phyloP scores from a whole-genome alignment of 2,113 vertebrate species.

The Paraplagusia blochii region DNA sequence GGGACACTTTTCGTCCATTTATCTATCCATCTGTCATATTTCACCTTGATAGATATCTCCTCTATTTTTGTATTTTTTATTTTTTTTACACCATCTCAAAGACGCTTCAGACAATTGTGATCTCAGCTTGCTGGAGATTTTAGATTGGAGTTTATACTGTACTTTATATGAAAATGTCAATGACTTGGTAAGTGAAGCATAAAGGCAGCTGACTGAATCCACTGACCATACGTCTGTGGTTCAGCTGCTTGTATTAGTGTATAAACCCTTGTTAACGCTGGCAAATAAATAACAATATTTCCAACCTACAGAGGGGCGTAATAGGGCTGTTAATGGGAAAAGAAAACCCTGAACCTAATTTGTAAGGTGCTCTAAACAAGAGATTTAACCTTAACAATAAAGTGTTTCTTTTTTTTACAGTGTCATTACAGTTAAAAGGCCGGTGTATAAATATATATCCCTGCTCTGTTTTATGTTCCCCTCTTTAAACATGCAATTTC shows the following conservation, averaged over 20 bases:
- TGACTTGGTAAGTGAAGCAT: slow-evolving; percentile 27
- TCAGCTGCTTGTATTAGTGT: slow-evolving; percentile 17
- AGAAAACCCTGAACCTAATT: no score
- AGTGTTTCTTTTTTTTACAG: slow-evolving; percentile 21
- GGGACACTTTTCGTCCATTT: slow-evolving; percentile 7
- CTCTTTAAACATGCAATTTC: slow-evolving; percentile 1
- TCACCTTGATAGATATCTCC: no score
- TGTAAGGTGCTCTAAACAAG: no score
- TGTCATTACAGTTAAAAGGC: slow-evolving; percentile 26
- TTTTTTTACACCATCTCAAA: no score
- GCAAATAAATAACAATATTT: slow-evolving; percentile 17
- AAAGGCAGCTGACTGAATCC: slow-evolving; percentile 23
- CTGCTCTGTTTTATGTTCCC: slow-evolving; percentile 17
- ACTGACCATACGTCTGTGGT: slow-evolving; percentile 34
- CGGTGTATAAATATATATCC: slow-evolving; percentile 2
- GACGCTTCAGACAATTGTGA: no score
- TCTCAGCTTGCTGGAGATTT: no score
- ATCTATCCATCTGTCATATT: no score
- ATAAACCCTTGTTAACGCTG: slow-evolving; percentile 7
- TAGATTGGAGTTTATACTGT: no score
- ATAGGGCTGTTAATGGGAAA: neutral
- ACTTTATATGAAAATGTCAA: no score
- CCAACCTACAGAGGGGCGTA: slow-evolving; percentile 5
- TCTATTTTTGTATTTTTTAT: no score
- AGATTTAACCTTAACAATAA: no score